phyloP scores from a whole-genome alignment of 2,888 invertebrate genomes.

The Osedax frankpressi region DNA sequence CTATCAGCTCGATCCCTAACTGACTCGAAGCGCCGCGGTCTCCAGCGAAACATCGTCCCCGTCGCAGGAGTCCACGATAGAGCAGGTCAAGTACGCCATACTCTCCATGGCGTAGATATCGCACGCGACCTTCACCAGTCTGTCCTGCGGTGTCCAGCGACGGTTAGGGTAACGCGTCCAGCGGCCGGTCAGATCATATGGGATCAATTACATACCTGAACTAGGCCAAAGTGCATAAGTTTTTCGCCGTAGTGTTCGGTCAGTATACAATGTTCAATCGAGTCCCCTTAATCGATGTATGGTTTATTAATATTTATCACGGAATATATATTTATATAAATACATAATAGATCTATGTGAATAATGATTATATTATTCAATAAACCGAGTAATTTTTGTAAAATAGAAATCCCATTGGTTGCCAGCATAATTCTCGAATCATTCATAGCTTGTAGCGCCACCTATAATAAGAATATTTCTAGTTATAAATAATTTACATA shows the following conservation, averaged over 20 bases:
- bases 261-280: conserved; percentile 51
- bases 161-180: too few species aligned
- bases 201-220: conserved; percentile 37
- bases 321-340: too few species aligned
- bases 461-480: neutral
- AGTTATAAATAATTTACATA: too few species aligned
- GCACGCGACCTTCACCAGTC: conserved; percentile 49
- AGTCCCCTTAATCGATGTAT: too few species aligned
- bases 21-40: conserved; percentile 51
- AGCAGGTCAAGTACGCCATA: conserved; percentile 68
- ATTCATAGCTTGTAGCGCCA: neutral
- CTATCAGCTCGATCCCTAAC: too few species aligned
- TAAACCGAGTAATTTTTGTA: neutral
- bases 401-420: neutral
- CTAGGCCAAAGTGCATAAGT: conserved; percentile 49
- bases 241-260: conserved; percentile 50
- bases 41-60: conserved; percentile 69
- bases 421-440: neutral
- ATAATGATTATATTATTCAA: neutral
- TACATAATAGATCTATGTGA: too few species aligned
- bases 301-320: too few species aligned
- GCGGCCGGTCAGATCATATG: too few species aligned
- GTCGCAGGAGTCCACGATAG: conserved; percentile 61
- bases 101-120: conserved; percentile 71
- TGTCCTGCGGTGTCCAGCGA: conserved; percentile 48